Conservation (phyloP, 2,113 vertebrate genomes). For the Naja naja region DNA sequence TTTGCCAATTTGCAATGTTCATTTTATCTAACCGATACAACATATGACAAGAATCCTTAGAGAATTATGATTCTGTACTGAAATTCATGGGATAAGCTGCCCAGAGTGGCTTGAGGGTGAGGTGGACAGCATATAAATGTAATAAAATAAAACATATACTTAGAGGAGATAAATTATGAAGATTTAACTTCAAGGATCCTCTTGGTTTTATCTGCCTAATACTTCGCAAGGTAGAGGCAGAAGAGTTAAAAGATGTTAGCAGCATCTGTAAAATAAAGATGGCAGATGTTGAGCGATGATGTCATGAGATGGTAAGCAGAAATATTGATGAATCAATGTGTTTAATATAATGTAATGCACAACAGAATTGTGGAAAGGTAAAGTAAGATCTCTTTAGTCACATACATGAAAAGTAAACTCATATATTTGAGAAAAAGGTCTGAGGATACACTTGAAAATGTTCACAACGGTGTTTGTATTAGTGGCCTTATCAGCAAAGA, state of each 20-base stretch:
- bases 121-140: neutral
- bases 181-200: neutral
- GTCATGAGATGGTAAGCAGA: neutral
- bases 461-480: conserved; percentile 16
- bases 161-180: conserved; percentile 36
- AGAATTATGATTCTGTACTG: conserved; percentile 13
- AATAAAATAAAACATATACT: neutral
- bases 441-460: conserved; percentile 14
- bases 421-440: neutral
- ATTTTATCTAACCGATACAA: conserved; percentile 28
- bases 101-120: neutral
- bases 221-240: neutral
- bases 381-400: conserved; percentile 15
- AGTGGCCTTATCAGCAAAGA: neutral
- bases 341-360: conserved; percentile 18
- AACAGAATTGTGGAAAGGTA: neutral
- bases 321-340: conserved; percentile 41
- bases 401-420: neutral
- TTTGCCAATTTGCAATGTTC: conserved; percentile 10
- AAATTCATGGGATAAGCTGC: neutral
- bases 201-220: neutral
- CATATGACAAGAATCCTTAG: conserved; percentile 28
- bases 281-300: neutral
- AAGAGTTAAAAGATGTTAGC: conserved; percentile 6
- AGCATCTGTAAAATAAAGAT: neutral